These are phyloP conservation scores for Okamejei kenojei DNA, from an alignment of 2,797 vertebrate species.

Conservation along the genomic window DNA sequence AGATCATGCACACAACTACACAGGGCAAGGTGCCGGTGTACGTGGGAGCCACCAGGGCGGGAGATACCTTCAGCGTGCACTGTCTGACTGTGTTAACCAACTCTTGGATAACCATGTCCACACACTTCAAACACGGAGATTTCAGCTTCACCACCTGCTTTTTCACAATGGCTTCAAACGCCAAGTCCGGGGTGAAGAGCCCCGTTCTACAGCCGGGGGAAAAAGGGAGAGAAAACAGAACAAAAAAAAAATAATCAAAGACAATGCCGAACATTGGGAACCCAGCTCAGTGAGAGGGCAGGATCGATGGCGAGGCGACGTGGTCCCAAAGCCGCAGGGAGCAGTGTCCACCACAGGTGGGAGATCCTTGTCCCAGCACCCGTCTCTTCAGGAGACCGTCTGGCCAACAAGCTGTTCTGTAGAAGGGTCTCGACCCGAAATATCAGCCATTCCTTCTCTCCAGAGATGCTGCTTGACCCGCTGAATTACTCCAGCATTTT, in stretches of 20 bases:
- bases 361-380: background rate
- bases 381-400: background rate
- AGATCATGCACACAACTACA: conserved; percentile 27
- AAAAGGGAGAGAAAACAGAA: conserved; percentile 46
- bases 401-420: background rate
- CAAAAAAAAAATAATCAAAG: background rate
- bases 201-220: conserved; percentile 72
- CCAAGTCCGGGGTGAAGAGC: conserved; percentile 95
- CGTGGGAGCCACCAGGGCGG: conserved; percentile 46
- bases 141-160: conserved; percentile 99
- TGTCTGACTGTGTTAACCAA: conserved; percentile 94
- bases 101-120: conserved; percentile 97
- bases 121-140: conserved; percentile 94
- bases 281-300: background rate
- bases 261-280: too few species aligned
- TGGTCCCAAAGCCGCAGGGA: background rate
- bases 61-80: conserved; percentile 88
- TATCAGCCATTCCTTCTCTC: too few species aligned
- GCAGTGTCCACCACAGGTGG: background rate
- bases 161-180: conserved; percentile 97
- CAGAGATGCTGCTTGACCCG: too few species aligned
- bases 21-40: conserved; percentile 37
- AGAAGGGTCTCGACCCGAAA: too few species aligned
- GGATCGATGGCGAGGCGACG: background rate
- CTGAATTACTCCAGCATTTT: too few species aligned